Evolutionary conservation across 1,140 invertebrate genomes (phyloP).

Genomic region (Chironomus tepperi): DNA sequence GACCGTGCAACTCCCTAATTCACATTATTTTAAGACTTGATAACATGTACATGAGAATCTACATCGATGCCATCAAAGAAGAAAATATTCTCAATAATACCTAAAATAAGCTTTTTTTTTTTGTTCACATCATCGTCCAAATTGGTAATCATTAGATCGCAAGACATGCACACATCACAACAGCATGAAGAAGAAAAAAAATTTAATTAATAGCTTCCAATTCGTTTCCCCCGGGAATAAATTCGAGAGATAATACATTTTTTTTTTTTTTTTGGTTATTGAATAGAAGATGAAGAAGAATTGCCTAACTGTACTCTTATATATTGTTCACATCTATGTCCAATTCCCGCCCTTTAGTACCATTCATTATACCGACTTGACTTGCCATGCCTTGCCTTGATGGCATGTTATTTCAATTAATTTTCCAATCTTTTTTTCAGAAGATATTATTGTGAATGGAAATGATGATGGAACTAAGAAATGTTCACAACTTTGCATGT

Average conservation of each 20-base stretch:
- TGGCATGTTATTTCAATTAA: neutral
- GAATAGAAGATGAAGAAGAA: neutral
- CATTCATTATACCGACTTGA: no score
- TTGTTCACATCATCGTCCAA: neutral
- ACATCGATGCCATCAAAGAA: neutral
- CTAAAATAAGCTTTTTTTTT: neutral
- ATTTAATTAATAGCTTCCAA: conserved; percentile 9
- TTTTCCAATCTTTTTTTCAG: neutral
- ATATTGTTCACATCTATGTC: neutral
- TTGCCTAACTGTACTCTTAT: neutral
- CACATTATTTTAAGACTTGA: neutral
- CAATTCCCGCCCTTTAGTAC: neutral
- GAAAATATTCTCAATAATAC: no score
- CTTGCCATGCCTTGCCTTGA: neutral
- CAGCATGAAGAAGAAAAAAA: neutral
- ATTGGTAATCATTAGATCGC: conserved; percentile 7
- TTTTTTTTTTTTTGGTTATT: no score
- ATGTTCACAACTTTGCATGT: no score
- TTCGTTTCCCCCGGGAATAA: neutral
- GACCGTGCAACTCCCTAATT: neutral
- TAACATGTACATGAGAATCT: neutral
- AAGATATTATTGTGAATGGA: no score
- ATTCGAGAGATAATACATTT: neutral
- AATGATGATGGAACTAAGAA: no score
- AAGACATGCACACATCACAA: neutral